These are phyloP conservation scores for Parnassius glacialis DNA, from an alignment of 2,888 invertebrate species.

Conservation along the genomic window DNA sequence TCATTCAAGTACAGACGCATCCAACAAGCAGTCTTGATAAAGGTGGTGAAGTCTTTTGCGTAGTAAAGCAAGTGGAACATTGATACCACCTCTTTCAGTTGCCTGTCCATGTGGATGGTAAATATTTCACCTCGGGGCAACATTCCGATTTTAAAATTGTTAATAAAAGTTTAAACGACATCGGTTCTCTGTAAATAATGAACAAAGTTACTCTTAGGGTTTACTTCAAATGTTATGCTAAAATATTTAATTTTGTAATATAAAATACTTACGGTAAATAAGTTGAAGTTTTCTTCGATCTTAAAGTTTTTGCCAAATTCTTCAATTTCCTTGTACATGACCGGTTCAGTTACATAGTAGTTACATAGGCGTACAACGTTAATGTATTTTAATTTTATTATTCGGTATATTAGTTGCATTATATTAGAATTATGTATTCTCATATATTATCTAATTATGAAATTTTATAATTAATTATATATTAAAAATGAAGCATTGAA, in stretches of 20 bases:
- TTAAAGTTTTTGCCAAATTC: constrained; percentile 65
- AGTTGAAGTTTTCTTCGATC: constrained; percentile 61
- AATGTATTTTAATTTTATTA: too few relatives aligned
- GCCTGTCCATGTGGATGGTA: constrained; percentile 71
- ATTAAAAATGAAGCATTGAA: too few relatives aligned
- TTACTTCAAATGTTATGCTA: not conserved
- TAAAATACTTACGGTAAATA: constrained; percentile 52
- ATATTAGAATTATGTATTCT: too few relatives aligned
- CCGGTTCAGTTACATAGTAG: too few relatives aligned
- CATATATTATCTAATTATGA: too few relatives aligned
- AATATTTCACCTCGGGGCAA: constrained; percentile 80
- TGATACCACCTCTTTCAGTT: constrained; percentile 72
- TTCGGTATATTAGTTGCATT: too few relatives aligned
- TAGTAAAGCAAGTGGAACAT: constrained; percentile 79
- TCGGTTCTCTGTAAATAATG: constrained; percentile 71
- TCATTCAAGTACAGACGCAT: too few relatives aligned
- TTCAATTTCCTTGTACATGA: constrained; percentile 71
- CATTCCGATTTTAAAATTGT: constrained; percentile 74
- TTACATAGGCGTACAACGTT: too few relatives aligned
- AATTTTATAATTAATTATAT: too few relatives aligned
- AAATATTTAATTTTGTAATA: not conserved
- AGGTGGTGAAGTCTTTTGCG: constrained; percentile 75
- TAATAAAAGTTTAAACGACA: constrained; percentile 80
- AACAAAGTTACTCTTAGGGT: not conserved
- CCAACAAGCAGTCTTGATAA: constrained; percentile 75